These are phyloP conservation scores for Cuculus canorus DNA, from an alignment of 2,797 vertebrate genomes.

Conservation along the genomic window DNA sequence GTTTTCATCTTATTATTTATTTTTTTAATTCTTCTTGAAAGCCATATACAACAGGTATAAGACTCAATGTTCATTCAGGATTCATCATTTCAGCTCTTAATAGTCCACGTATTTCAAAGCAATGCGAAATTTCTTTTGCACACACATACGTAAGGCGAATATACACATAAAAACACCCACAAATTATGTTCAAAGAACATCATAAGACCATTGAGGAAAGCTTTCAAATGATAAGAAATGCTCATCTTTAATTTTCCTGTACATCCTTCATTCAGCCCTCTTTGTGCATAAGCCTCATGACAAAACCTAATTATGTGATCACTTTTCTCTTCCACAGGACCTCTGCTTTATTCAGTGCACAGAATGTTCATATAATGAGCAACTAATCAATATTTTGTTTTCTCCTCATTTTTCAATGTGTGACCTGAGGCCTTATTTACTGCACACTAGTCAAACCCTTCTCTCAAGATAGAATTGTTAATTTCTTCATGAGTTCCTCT, in stretches of 20 bases:
- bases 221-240: neutral
- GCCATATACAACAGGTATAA: neutral
- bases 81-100: neutral
- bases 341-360: neutral
- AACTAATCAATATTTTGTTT: constrained; percentile 47
- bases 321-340: neutral
- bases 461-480: constrained; percentile 46
- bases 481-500: constrained; percentile 42
- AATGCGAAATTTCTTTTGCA: neutral
- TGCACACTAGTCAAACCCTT: constrained; percentile 19
- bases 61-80: neutral
- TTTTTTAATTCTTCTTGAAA: neutral
- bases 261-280: neutral
- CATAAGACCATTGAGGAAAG: neutral
- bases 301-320: constrained; percentile 37
- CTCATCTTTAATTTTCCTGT: neutral
- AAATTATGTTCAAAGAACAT: neutral
- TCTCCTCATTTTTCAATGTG: constrained; percentile 26
- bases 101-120: neutral
- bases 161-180: neutral
- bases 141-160: neutral
- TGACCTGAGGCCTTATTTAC: constrained; percentile 50
- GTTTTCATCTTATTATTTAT: neutral
- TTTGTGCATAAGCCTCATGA: neutral
- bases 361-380: constrained; percentile 35